These are phyloP conservation scores for Notospermus geniculatus DNA, from an alignment of 1,140 invertebrate species.

Conservation along the genomic window DNA sequence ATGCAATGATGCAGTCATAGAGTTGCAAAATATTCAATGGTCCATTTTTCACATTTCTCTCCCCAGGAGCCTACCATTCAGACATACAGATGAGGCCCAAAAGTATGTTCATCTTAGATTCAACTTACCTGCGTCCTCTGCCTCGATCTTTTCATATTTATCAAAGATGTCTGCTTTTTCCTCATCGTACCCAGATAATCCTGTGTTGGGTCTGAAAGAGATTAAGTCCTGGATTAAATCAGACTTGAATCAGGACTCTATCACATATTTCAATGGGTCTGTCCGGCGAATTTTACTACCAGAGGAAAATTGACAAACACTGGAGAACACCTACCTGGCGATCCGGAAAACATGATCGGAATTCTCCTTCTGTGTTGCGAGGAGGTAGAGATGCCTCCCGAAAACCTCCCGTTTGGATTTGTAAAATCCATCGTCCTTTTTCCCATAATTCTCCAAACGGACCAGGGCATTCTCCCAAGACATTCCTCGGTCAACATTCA, in stretches of 20 bases:
- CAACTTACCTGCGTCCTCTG: conserved; percentile 43
- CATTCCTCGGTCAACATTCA: conserved; percentile 49
- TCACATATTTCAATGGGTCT: too few species aligned
- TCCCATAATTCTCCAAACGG: conserved; percentile 31
- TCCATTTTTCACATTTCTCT: too few species aligned
- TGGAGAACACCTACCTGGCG: conserved; percentile 38
- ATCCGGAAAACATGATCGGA: conserved; percentile 42
- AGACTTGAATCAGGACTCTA: too few species aligned
- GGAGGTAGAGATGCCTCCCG: conserved; percentile 37
- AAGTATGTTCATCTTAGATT: too few species aligned
- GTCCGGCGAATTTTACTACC: too few species aligned
- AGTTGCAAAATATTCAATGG: too few species aligned
- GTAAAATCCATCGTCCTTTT: conserved; percentile 42
- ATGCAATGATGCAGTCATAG: too few species aligned
- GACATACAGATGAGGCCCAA: too few species aligned
- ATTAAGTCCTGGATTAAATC: too few species aligned
- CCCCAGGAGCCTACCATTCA: too few species aligned
- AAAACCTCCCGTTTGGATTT: conserved; percentile 37
- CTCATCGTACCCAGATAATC: conserved; percentile 46
- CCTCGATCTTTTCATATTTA: conserved; percentile 35
- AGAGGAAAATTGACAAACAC: too few species aligned
- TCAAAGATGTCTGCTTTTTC: conserved; percentile 43
- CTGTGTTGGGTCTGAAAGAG: conserved; percentile 49
- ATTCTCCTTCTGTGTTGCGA: conserved; percentile 45
- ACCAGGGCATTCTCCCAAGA: conserved; percentile 39